These are phyloP conservation scores for Nipponia nippon DNA, from an alignment of 2,113 vertebrate genomes.

Conservation along the genomic window DNA sequence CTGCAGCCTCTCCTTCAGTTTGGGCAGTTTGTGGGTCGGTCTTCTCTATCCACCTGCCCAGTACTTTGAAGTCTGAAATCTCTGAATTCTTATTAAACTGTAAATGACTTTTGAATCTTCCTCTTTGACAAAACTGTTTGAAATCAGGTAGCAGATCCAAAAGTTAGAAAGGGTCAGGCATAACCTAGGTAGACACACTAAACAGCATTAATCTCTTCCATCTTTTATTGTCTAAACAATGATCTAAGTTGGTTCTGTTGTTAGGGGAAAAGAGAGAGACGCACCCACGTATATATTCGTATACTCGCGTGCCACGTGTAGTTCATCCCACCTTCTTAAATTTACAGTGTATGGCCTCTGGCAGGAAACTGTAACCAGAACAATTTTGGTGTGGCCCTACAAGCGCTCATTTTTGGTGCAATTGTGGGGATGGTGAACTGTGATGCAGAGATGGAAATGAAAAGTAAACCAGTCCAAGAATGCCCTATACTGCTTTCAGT, in stretches of 20 bases:
- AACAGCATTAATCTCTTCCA: not conserved
- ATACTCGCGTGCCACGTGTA: fast-evolving
- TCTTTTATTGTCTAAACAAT: not conserved
- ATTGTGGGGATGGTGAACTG: not conserved
- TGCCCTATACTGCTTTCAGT: not conserved
- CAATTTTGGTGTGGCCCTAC: not conserved
- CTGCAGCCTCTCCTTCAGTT: not conserved
- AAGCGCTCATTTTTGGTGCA: not conserved
- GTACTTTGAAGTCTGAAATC: not conserved
- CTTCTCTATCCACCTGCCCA: not conserved
- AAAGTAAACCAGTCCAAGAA: not conserved
- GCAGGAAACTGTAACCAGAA: not conserved
- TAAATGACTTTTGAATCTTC: not conserved
- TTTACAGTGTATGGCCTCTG: not conserved
- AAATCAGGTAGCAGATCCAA: not conserved
- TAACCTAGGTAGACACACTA: not conserved
- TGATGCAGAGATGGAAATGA: not conserved
- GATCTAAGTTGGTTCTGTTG: not conserved
- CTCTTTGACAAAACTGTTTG: not conserved
- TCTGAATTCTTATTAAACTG: not conserved
- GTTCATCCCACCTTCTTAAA: not conserved
- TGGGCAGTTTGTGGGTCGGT: not conserved
- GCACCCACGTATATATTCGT: not conserved
- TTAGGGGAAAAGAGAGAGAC: not conserved
- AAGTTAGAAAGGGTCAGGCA: not conserved